phyloP scores from a whole-genome alignment of 2,888 invertebrate genomes.

The Cryptosula pallasiana region DNA sequence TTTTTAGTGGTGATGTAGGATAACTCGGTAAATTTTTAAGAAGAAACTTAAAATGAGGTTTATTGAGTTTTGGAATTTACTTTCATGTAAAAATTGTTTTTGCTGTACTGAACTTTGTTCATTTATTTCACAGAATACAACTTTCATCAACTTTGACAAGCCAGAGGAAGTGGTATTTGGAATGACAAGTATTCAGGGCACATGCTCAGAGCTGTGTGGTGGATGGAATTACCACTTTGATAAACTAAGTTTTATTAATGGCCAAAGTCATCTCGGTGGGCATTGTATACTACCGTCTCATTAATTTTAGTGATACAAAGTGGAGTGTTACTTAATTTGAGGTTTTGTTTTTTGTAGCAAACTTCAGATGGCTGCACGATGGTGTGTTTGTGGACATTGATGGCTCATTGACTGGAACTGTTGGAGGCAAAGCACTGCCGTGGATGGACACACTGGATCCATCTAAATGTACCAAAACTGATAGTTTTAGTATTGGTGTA shows the following conservation, averaged over 20 bases:
- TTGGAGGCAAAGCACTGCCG: background rate
- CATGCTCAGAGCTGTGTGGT: conserved; percentile 29
- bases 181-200: conserved; percentile 35
- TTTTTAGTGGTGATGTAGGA: too few species aligned
- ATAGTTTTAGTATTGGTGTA: background rate
- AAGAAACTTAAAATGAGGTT: too few species aligned
- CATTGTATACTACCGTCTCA: background rate
- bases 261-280: background rate
- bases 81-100: too few species aligned
- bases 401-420: background rate
- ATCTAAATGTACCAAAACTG: background rate
- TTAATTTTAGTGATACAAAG: background rate
- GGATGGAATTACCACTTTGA: background rate
- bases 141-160: conserved; percentile 4
- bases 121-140: background rate
- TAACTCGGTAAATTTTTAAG: too few species aligned
- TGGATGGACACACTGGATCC: conserved; percentile 14
- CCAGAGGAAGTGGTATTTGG: conserved; percentile 28
- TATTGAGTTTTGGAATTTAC: too few species aligned
- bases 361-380: conserved; percentile 8
- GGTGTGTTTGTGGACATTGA: background rate
- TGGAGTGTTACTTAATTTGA: too few species aligned
- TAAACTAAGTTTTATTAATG: background rate
- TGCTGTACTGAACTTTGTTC: too few species aligned
- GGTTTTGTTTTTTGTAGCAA: background rate